Evolutionary conservation across 2,888 invertebrate species (phyloP).

Genomic region (Nemotelus pantherinus): DNA sequence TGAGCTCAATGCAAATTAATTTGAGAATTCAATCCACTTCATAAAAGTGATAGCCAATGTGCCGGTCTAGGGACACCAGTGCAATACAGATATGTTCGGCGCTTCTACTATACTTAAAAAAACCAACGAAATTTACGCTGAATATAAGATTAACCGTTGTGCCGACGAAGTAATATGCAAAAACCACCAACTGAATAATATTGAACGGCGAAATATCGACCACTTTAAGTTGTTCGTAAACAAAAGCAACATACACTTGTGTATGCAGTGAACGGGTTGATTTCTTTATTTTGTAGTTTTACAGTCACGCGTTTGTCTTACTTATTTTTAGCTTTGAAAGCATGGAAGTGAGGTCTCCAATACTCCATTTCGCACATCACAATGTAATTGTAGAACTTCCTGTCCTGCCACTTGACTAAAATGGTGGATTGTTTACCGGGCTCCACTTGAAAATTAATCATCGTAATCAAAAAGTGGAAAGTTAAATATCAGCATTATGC

Average conservation of each 20-base stretch:
- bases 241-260: neutral
- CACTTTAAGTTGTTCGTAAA: conserved; percentile 9
- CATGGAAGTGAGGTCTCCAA: conserved; percentile 25
- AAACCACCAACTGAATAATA: neutral
- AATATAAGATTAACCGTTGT: conserved; percentile 3
- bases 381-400: conserved; percentile 41
- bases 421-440: no score
- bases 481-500: no score
- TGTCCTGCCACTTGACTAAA: conserved; percentile 13
- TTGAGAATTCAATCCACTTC: conserved; percentile 33
- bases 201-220: conserved; percentile 4
- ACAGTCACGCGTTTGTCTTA: conserved; percentile 40
- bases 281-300: conserved; percentile 10
- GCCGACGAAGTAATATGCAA: neutral
- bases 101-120: no score
- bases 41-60: neutral
- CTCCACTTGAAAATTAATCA: no score
- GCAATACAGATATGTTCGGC: no score
- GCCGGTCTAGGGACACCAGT: no score
- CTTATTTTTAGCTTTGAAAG: conserved; percentile 42
- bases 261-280: neutral
- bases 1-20: conserved; percentile 34
- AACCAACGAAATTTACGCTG: no score
- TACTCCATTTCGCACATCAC: conserved; percentile 18
- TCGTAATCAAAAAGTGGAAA: no score